Evolutionary conservation across 2,797 vertebrate genomes (phyloP), one percentile per base, ranked within the genome.

Genomic region (Benthosema pterotum): DNA sequence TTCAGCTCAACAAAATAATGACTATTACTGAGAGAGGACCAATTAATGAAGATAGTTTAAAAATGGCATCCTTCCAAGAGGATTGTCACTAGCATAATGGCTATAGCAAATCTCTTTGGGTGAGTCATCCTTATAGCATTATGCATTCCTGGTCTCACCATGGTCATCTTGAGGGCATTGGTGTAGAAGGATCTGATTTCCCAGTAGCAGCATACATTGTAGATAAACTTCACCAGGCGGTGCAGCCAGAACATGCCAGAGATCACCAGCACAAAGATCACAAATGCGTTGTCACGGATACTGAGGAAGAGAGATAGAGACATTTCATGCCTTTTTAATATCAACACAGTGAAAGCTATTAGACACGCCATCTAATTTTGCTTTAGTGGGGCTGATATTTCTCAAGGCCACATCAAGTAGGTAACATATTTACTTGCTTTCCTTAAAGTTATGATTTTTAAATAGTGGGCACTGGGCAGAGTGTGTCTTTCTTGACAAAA

Each of bases 141-240:
- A 38, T 38, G 7, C 8, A 19, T 6, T 3, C 9, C 11, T 2
- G 13, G 14, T 12, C 94, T 93, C 79, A 99, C 98, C 98, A 97
- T 99, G 28, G 94, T 94, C 85, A 99, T 97, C 80, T 94, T 96
- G 45, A 99, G 93, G 8, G 97, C 97, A 4, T 94, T 95, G 74
- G 94, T 95, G 84, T 99, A 99, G 80, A 99, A 99, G 47, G 96
- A 96, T 63, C 97, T 90, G 83, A 99, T 99, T 87, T 99, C 98
- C 96, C 96, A 99, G 82, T 98, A 99, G 89, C 97, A 99, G 90
- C 96, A 99, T 67, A 99, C 91, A 14, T 99, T 99, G 87, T 99
- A 99, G 83, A 99, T 92, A 81, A 99, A 98, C 85, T 99, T 99
- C 72, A 99, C 78, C 0, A 99, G 91, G 17, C 98, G 94, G 74